Conservation (phyloP, 2,797 vertebrate species). For the Chiropotes sagulatus region DNA sequence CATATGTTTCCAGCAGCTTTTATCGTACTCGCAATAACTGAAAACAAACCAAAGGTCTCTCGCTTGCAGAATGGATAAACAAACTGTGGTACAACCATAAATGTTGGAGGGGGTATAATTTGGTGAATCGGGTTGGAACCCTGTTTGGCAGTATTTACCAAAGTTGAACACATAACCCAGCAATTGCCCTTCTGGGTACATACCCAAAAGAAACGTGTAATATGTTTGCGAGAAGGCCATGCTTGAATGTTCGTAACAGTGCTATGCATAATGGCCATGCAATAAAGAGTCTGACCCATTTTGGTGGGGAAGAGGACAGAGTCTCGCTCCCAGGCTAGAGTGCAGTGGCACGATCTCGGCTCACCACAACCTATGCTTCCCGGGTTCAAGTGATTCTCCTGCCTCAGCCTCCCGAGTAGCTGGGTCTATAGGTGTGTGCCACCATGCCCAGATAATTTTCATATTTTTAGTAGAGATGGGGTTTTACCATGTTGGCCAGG, state of each 20-base stretch:
- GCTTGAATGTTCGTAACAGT: background rate
- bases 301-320: too few relatives aligned
- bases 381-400: too few relatives aligned
- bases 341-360: too few relatives aligned
- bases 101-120: background rate
- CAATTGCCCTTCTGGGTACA: background rate
- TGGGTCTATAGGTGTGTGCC: too few relatives aligned
- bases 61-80: background rate
- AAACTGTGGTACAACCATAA: background rate
- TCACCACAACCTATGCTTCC: too few relatives aligned
- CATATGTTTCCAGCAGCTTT: background rate
- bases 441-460: too few relatives aligned
- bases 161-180: background rate
- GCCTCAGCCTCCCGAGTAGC: too few relatives aligned
- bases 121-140: background rate
- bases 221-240: background rate
- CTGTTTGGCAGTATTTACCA: background rate
- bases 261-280: too few relatives aligned
- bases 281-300: background rate
- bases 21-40: background rate
- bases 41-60: background rate
- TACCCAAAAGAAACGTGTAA: background rate
- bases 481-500: too few relatives aligned
- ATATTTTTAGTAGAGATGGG: too few relatives aligned
- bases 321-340: too few relatives aligned